Evolutionary conservation across 2,888 invertebrate genomes (phyloP).

Genomic region (Keiferia lycopersicella): DNA sequence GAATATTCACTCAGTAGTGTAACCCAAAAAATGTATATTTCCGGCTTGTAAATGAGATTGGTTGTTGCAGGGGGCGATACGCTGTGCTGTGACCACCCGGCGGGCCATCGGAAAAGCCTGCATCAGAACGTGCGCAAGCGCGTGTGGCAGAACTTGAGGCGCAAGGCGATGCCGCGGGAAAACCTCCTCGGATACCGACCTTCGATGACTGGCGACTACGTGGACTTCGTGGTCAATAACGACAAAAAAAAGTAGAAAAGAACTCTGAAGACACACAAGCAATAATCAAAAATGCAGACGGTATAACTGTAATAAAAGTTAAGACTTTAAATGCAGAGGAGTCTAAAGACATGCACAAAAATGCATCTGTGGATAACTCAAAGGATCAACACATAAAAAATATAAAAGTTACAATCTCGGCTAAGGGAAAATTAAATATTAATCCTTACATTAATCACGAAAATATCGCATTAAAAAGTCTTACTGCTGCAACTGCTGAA

Average conservation of each 20-base stretch:
- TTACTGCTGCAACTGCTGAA: background rate
- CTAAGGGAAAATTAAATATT: background rate
- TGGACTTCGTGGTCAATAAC: conserved; percentile 72
- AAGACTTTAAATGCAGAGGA: background rate
- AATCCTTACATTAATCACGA: background rate
- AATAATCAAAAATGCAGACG: background rate
- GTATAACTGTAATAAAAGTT: background rate
- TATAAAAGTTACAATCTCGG: background rate
- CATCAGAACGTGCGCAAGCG: conserved; percentile 60
- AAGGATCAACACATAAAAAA: background rate
- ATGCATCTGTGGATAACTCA: background rate
- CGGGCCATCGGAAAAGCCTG: conserved; percentile 64
- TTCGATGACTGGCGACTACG: conserved; percentile 61
- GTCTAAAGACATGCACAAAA: background rate
- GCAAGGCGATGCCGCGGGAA: conserved; percentile 56
- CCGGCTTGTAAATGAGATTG: conserved; percentile 42
- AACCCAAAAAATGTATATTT: conserved; percentile 25
- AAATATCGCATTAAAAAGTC: background rate
- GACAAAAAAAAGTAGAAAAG: conserved; percentile 45
- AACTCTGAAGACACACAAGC: background rate
- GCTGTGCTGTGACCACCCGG: conserved; percentile 53
- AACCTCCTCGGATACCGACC: conserved; percentile 51
- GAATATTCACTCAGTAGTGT: background rate
- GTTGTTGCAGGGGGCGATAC: conserved; percentile 76
- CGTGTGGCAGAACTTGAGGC: conserved; percentile 51